Conservation (phyloP, 2,113 vertebrate species). For the Muntiacus reevesi region DNA sequence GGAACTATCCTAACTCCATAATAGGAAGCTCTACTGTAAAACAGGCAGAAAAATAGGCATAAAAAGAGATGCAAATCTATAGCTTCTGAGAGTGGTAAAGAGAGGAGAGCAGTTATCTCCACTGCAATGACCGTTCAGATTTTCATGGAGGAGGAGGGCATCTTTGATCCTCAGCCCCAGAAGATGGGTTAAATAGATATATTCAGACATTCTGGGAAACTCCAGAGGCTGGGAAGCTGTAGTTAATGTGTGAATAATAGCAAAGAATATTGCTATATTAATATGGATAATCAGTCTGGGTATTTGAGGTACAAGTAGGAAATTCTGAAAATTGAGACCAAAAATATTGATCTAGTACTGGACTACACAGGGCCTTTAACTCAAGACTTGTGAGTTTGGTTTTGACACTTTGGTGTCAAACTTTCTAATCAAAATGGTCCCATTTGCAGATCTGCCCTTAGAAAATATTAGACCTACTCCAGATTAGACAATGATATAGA, state of each 20-base stretch:
- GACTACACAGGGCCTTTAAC: neutral
- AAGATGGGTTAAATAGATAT: neutral
- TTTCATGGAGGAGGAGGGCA: neutral
- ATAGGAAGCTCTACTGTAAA: neutral
- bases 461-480: neutral
- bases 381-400: neutral
- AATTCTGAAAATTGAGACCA: neutral
- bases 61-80: rapidly evolving
- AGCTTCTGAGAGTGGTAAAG: too few relatives aligned
- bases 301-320: neutral
- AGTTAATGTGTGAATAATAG: neutral
- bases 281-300: neutral
- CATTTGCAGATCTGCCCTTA: neutral
- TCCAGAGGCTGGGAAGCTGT: neutral
- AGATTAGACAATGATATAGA: neutral
- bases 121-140: neutral
- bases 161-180: rapidly evolving
- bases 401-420: neutral
- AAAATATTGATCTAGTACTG: neutral
- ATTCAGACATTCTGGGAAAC: neutral
- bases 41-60: neutral
- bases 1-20: neutral
- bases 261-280: neutral
- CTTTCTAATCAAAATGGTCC: neutral
- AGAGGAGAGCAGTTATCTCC: neutral